Evolutionary conservation across 1,140 invertebrate genomes (phyloP), one percentile per base, ranked within the genome.

Genomic region (Panonychus citri): DNA sequence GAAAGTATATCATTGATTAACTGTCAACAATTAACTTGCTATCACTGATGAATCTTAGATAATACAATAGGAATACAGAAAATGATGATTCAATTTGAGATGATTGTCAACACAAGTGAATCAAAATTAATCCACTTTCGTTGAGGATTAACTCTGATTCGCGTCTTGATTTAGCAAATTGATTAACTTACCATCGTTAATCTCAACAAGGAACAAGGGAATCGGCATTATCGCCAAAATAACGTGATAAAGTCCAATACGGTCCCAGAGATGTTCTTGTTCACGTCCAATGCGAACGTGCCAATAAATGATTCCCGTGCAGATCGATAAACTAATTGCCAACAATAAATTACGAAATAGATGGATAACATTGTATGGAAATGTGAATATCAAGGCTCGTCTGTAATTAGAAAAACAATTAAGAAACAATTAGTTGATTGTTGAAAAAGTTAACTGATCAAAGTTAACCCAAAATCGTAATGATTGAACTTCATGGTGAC

Each of bases 281-380:
- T 72, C 66, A 4, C 61, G 57, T 10, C 61, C 62, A 17, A 49
- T 68, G 4, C 83, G 80, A 1, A 89, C 75, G 62, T 89, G 83
- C 84, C 84, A 89, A 67, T 84, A 93, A 53, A 90, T 78, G 58
- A 80, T 79, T 34, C 87, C 87, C n/a, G 83, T 77, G 50, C 83
- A 72, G 5, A 90, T 73, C 1, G 85, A 89, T 60, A 90, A 72
- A 55, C 81, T 73, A 0, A 80, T 81, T 0, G 85, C 80, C 1
- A 85, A 71, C 2, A 88, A 72, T 1, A 89, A 72, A 59, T 82
- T 76, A 39, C 76, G 77, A 5, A 88, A 72, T 70, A 85, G 80
- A 57, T 76, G 78, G 1, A 85, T 77, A 50, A 89, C 67, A 13
- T 83, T 84, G 63, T 78, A 81, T n/a, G 85, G 85, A 68, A 89